A percentile compares a stretch with the other conserved stretches of the same genome.
phyloP scores from a whole-genome alignment of 2,113 vertebrate species.

The Malaclemys terrapin region DNA sequence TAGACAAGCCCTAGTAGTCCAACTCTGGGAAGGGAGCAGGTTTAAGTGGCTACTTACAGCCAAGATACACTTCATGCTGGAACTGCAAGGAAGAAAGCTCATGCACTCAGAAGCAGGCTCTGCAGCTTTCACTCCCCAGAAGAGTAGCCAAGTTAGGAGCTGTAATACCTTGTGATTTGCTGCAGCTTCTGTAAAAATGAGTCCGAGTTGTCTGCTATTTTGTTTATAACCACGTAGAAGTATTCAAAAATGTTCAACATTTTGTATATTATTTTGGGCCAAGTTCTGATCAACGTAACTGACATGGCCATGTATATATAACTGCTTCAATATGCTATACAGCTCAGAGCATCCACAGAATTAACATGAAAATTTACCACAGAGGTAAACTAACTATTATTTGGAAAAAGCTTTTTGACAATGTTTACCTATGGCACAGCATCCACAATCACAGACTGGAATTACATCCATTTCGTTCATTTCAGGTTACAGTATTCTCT shows the following conservation, averaged over 20 bases:
- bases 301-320: background rate
- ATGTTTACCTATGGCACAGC: background rate
- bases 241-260: accelerated
- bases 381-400: background rate
- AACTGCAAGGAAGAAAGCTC: background rate
- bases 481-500: background rate
- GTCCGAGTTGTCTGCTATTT: background rate
- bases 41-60: too few species aligned
- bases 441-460: background rate
- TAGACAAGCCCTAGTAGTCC: too few species aligned
- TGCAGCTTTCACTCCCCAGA: background rate
- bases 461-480: background rate
- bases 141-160: background rate
- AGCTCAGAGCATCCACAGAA: background rate
- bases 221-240: background rate
- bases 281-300: background rate
- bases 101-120: background rate
- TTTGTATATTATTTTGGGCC: background rate
- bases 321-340: background rate
- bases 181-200: background rate
- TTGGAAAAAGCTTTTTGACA: background rate
- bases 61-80: background rate
- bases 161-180: background rate
- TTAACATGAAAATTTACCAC: background rate
- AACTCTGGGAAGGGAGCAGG: background rate